A percentile compares a stretch with the other conserved stretches of the same genome.
Evolutionary conservation across 64 coral and sea anemone species (phyloP).

Genomic region (Porites lutea): DNA sequence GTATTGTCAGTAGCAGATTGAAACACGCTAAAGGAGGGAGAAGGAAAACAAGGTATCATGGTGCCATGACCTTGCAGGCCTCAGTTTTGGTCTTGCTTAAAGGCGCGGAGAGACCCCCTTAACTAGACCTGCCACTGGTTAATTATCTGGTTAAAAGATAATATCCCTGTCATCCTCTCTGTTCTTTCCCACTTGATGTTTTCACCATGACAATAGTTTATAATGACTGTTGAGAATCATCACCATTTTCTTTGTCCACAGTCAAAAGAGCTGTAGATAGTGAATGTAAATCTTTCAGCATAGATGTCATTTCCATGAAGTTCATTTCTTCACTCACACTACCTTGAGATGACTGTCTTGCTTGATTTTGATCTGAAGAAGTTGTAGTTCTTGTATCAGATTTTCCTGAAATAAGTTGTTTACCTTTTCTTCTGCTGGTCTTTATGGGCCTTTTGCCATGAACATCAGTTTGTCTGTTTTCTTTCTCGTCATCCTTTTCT

Average conservation of each 20-base stretch:
- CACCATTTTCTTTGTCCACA: constrained; percentile 48
- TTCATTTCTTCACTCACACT: constrained; percentile 16
- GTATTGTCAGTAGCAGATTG: no score
- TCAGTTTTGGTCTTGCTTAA: no score
- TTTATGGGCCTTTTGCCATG: constrained; percentile 6
- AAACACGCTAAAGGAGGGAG: no score
- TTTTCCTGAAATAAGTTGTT: neutral
- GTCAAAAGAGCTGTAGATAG: constrained; percentile 54
- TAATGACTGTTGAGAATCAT: constrained; percentile 20
- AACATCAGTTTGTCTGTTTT: constrained; percentile 13
- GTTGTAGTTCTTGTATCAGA: neutral
- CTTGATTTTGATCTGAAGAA: neutral
- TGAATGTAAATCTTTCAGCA: constrained; percentile 50
- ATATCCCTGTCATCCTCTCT: no score
- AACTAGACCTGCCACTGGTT: no score
- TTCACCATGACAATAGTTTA: neutral
- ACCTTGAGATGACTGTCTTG: neutral
- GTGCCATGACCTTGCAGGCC: no score
- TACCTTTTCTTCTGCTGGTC: constrained; percentile 14
- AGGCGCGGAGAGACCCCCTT: no score
- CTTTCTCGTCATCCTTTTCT: constrained; percentile 27
- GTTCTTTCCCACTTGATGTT: no score
- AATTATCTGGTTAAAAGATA: no score
- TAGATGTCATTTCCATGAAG: constrained; percentile 40
- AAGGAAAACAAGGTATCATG: no score